phyloP scores from a whole-genome alignment of 2,797 vertebrate genomes.

The Anas georgica region DNA sequence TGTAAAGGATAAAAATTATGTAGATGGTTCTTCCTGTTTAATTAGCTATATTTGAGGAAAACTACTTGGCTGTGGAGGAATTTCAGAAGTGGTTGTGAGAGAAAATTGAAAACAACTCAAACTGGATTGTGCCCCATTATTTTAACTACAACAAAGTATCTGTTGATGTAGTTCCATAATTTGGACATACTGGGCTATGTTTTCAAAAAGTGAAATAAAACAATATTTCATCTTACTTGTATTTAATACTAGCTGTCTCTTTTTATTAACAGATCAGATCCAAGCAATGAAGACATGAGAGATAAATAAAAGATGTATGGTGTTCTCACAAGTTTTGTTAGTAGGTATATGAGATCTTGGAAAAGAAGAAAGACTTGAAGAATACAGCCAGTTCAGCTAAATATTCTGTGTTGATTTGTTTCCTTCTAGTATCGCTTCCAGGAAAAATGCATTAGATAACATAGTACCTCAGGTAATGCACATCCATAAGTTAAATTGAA shows the following conservation, averaged over 20 bases:
- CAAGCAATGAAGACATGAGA: constrained; percentile 82
- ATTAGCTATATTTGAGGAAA: background rate
- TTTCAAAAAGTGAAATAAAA: background rate
- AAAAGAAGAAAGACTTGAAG: constrained; percentile 32
- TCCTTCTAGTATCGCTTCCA: constrained; percentile 60
- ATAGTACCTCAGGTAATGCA: constrained; percentile 51
- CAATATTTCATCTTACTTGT: background rate
- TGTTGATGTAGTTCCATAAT: background rate
- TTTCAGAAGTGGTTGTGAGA: background rate
- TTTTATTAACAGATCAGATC: constrained; percentile 81
- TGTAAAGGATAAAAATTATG: background rate
- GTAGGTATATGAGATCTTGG: constrained; percentile 13
- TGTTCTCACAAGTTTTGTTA: background rate
- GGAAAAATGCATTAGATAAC: constrained; percentile 52
- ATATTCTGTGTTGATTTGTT: constrained; percentile 39
- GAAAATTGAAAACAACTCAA: background rate
- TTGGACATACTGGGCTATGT: background rate
- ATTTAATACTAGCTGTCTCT: constrained; percentile 15
- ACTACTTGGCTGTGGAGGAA: background rate
- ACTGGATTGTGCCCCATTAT: background rate
- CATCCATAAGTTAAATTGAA: constrained; percentile 31
- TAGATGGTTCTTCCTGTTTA: background rate
- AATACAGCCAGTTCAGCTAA: background rate
- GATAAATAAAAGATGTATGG: constrained; percentile 34
- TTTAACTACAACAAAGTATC: background rate